Base-by-base conservation (phyloP, 1,140 invertebrate species). In the Heliothis virescens region DNA sequence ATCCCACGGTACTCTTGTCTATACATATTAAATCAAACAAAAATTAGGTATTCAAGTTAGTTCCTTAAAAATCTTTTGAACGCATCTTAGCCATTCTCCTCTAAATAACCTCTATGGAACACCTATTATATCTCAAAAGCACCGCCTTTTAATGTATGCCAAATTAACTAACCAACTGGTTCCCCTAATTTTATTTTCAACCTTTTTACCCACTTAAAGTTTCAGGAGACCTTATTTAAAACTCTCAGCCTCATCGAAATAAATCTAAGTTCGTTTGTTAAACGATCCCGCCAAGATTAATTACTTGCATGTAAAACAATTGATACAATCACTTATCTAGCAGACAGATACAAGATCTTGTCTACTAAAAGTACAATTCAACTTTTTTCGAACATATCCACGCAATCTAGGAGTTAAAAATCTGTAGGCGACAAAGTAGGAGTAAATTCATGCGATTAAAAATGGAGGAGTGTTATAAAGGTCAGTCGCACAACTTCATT, bases 301-400 rank as follows among this genome's bases (percentile, higher is more conserved):
- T 76, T 9, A 52, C 48, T 55, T 65, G 60, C 74, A 50, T 76
- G 59, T 76, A 18, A 65, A 50, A 76, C 73, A 76, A 55, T 75
- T 76, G 72, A 75, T 65, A 65, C 74, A 18, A 76, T 76, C 60
- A 65, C 12, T 76, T 76, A 76, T 76, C 74, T 53, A 41, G 60
- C 13, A 52, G 59, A 65, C 60, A 76, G 48, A 34, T 63, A 52
- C 48, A 55, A 76, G 26, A 63, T 48, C n/a, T 65, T 34, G 41
- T 47, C 21, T 16, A 34, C 21, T 63, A 65, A 76, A 76, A 53
- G 74, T 53, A 65, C 18, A 76, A 63, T 53, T 16, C 29, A 50
- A 53, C 12, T 63, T 65, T 71, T 71, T 71, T 63, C 21, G 15
- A 47, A 50, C 34, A 1, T 41, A 60, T 75, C 60, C 74, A 76